Evolutionary conservation across 2,888 invertebrate species (phyloP), one percentile per base, ranked within the genome.

Genomic region (Drosophila quinaria): DNA sequence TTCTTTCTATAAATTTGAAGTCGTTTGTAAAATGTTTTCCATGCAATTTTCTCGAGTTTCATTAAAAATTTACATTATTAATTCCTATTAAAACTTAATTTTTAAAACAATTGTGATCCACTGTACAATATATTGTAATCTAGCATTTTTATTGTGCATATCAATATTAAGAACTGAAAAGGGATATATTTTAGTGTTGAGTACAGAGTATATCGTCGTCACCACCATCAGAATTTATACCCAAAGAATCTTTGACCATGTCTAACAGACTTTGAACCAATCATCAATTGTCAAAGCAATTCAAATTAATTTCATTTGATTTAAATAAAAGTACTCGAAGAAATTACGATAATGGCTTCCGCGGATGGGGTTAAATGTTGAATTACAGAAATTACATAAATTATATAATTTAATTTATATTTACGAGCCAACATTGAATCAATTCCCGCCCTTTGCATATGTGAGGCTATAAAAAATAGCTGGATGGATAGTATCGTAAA

Each of bases 401-500:
- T 83, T 74, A 82, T 75, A 82, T 84, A 86, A 88, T 86, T 88
- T 83, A 78, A 86, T 88, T 84, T 86, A 82, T 82, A 88, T 84
- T 82, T 88, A 88, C 83, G 89, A 69, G 60, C 59, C 22, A 67
- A 47, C 60, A 61, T 49, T 66, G 62, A 44, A 56, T 56, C 8
- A 29, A 5, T 33, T 13, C 42, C 10, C 51, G 13, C 31, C n/a
- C 33, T 25, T 8, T 44, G 49, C 72, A 66, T 55, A 66, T 65
- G 64, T 52, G 65, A 22, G 62, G 78, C 52, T 39, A 84, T 86
- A 88, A 80, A 84, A 80, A 78, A 67, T 62, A 39, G 47, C 63
- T 69, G 67, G 49, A 76, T 75, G 67, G 49, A 76, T 75, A 49
- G 59, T 73, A 85, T 86, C 74, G 86, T 80, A 72, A 59, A 68